Conservation (phyloP, 2,888 invertebrate species). For the Harpalus rufipes region DNA sequence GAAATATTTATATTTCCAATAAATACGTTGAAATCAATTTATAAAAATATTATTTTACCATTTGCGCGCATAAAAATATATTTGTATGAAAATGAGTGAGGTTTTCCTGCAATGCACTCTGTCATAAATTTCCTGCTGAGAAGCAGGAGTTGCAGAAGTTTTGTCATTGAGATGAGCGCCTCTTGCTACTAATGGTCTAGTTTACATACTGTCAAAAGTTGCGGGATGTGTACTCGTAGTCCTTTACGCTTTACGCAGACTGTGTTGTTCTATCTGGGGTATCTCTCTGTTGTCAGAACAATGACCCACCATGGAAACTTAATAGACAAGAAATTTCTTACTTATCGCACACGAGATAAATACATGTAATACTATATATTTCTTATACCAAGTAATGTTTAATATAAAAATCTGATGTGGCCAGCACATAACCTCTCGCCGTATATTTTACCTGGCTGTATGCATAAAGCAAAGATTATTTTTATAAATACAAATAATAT, state of each 20-base stretch:
- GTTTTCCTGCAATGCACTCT: background rate
- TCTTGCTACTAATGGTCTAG: constrained; percentile 64
- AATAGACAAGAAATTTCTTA: background rate
- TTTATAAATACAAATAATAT: no score
- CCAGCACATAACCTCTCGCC: no score
- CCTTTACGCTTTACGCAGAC: constrained; percentile 19
- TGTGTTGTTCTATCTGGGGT: constrained; percentile 2
- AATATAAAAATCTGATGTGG: no score
- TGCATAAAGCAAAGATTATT: no score
- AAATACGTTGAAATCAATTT: background rate
- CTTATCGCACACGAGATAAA: background rate
- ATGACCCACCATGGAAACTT: constrained; percentile 24
- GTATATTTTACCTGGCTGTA: no score
- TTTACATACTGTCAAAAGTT: constrained; percentile 65
- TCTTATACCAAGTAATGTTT: no score
- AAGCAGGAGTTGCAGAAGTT: constrained; percentile 15
- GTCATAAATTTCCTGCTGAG: constrained; percentile 2
- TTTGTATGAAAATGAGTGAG: background rate
- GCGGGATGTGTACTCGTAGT: constrained; percentile 32
- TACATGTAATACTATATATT: no score
- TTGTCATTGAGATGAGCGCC: constrained; percentile 52
- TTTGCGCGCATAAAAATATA: background rate
- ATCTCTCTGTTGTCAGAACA: constrained; percentile 44
- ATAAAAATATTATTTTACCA: background rate
- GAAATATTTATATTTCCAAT: constrained; percentile 3